These are phyloP conservation scores for Xylota sylvarum DNA, from an alignment of 2,888 invertebrate genomes.

Conservation along the genomic window DNA sequence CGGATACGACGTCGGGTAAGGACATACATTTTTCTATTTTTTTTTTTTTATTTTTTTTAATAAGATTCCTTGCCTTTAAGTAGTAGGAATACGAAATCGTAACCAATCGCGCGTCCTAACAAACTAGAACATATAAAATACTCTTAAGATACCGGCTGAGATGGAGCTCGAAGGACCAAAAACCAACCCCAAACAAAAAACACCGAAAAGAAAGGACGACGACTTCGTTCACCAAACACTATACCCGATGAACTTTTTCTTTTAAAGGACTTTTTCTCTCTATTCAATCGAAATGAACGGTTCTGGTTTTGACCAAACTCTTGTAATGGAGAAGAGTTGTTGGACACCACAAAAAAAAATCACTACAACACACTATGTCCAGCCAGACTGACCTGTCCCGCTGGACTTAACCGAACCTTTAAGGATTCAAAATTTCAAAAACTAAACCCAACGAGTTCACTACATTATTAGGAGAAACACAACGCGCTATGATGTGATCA, in stretches of 20 bases:
- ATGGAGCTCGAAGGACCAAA: neutral
- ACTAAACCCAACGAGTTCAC: neutral
- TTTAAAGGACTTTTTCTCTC: conserved; percentile 6
- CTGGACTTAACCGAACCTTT: too few species aligned
- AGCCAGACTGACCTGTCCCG: neutral
- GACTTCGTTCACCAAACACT: too few species aligned
- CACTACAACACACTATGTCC: conserved; percentile 8
- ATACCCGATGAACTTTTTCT: too few species aligned
- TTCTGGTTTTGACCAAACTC: neutral
- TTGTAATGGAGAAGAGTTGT: too few species aligned
- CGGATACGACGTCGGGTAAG: conserved; percentile 22
- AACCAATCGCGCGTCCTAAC: neutral
- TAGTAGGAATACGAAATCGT: too few species aligned
- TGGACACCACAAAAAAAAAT: neutral
- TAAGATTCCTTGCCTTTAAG: too few species aligned
- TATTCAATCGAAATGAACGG: neutral
- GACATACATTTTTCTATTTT: conserved; percentile 9
- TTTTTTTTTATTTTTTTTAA: too few species aligned
- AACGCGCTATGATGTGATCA: neutral
- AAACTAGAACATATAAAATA: neutral
- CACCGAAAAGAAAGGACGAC: too few species aligned
- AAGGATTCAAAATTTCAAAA: too few species aligned
- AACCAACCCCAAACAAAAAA: too few species aligned
- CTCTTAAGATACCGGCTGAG: conserved; percentile 6
- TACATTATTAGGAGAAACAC: neutral